Evolutionary conservation across 2,113 vertebrate genomes (phyloP), one percentile per base, ranked within the genome.

Genomic region (Pionites leucogaster): DNA sequence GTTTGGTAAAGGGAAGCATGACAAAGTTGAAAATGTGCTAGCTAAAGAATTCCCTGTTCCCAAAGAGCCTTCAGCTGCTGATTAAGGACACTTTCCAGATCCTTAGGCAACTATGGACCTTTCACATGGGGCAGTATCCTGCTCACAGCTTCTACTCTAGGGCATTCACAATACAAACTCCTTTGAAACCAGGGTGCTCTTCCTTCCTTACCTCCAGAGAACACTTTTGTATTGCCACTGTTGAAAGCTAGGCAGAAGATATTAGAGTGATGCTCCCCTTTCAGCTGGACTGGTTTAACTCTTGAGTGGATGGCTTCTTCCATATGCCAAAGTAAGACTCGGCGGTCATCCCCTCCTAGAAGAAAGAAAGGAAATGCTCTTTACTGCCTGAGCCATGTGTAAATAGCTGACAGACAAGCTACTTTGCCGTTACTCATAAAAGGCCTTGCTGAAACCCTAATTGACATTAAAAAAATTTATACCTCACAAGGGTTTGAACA

Each of bases 171-270:
- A 37, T 3, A 6, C 37, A 82, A 31, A 37, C 3, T 72, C 28
- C 11, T n/a, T 28, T 72, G 50, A 89, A 82, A 82, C 46, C 20
- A 57, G 57, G 7, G 18, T 76, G 42, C 33, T 84, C 37, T 92
- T 96, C 44, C 60, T 75, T 82, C 53, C 97, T 98, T 97, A 99
- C 99, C 99, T 93, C 99, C 99, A 94, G 99, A 99, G 96, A 99
- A 99, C 52, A 99, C 99, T 91, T 98, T 99, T 3, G 97, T 99
- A 97, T 99, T 99, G 70, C 98, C 99, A 94, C 99, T 99, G 98
- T 99, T 99, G 93, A 99, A 99, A 86, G 99, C 99, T 20, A 99
- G 97, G 89, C 99, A 99, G 97, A 99, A 99, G 96, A 99, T 99
- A 94, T 99, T 99, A 46, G 99, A 99, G 91, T 99, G 99, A 95